These are phyloP conservation scores for Grantiella picta DNA, from an alignment of 2,113 vertebrate genomes.

Conservation along the genomic window DNA sequence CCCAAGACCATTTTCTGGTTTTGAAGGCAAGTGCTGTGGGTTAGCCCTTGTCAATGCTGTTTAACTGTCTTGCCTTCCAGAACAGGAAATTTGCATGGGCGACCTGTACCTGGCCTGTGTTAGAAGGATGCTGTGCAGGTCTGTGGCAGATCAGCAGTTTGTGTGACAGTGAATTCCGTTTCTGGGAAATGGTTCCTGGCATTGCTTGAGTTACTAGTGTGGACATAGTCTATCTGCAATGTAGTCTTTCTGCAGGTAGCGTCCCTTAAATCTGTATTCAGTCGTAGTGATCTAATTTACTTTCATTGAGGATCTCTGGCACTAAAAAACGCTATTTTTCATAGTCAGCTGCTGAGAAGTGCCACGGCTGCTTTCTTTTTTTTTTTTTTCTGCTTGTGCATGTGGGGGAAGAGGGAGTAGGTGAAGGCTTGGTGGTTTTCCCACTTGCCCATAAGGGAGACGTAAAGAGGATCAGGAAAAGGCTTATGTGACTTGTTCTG, in stretches of 20 bases:
- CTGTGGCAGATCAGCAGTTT: background rate
- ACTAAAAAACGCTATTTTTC: background rate
- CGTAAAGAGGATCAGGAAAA: background rate
- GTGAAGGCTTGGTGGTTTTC: background rate
- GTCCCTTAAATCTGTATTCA: background rate
- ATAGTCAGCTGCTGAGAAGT: background rate
- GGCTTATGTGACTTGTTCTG: fast-evolving
- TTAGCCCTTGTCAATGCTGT: background rate
- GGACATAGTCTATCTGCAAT: background rate
- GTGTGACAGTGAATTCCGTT: background rate
- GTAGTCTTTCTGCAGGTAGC: background rate
- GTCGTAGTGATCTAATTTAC: background rate
- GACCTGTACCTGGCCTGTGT: background rate
- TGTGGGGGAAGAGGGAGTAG: background rate
- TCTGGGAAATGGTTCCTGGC: background rate
- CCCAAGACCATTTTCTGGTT: background rate
- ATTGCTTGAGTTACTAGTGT: background rate
- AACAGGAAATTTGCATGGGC: background rate
- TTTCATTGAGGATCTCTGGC: background rate
- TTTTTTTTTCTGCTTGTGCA: background rate
- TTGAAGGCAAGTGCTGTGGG: background rate
- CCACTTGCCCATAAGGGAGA: background rate
- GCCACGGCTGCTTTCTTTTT: background rate
- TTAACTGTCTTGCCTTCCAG: background rate
- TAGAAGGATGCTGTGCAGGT: background rate